These are phyloP conservation scores for Hemitrygon akajei DNA, from an alignment of 2,797 vertebrate genomes.

Conservation along the genomic window DNA sequence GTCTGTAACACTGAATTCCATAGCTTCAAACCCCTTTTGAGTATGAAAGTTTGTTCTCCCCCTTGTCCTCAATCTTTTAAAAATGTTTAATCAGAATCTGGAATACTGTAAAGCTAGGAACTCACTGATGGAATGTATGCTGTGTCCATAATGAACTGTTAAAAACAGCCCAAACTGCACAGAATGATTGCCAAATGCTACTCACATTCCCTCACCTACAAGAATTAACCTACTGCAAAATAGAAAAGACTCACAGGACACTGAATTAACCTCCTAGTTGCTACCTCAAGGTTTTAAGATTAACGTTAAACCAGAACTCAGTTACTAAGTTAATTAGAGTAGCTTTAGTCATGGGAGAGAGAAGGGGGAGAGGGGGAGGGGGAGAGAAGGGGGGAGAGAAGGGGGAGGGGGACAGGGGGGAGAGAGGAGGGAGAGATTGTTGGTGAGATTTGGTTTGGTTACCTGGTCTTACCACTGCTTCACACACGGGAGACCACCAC, in stretches of 20 bases:
- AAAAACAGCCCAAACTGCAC: not conserved
- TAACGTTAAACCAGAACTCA: too few species aligned
- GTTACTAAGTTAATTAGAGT: too few species aligned
- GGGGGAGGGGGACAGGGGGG: too few species aligned
- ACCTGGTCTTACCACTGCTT: too few species aligned
- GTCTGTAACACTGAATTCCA: not conserved
- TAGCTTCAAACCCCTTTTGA: not conserved
- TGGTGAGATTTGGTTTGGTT: too few species aligned
- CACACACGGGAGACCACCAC: too few species aligned
- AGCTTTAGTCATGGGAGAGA: too few species aligned
- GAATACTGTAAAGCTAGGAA: not conserved
- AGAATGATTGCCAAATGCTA: not conserved
- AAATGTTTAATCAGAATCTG: not conserved
- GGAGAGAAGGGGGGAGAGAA: accelerated
- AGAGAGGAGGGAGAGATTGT: too few species aligned
- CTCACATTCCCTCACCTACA: not conserved
- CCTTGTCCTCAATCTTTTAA: not conserved
- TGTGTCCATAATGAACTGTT: not conserved
- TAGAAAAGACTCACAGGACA: not conserved
- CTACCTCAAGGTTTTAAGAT: too few species aligned
- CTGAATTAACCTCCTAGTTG: too few species aligned
- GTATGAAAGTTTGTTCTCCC: not conserved
- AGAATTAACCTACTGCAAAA: not conserved
- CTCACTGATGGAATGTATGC: not conserved
- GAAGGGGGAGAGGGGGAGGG: too few species aligned